phyloP scores from a whole-genome alignment of 2,888 invertebrate species.

The Diplazon laetatorius region DNA sequence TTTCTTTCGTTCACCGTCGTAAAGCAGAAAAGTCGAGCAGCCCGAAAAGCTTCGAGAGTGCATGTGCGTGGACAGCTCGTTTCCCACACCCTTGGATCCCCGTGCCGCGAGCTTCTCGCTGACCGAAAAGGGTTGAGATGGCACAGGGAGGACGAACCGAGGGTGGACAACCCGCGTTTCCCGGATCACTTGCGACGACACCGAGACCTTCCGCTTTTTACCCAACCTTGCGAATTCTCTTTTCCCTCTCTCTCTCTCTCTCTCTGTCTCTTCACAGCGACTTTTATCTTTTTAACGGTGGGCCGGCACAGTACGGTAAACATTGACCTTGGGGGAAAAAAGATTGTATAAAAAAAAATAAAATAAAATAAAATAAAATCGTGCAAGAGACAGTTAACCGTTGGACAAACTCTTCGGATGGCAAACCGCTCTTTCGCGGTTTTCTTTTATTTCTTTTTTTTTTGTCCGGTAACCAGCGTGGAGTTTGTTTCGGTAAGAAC shows the following conservation, averaged over 20 bases:
- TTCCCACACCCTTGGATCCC: constrained; percentile 9
- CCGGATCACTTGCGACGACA: constrained; percentile 75
- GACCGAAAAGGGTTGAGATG: constrained; percentile 41
- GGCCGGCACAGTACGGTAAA: constrained; percentile 26
- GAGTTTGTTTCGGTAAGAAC: constrained; percentile 80
- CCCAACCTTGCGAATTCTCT: constrained; percentile 79
- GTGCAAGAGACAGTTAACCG: constrained; percentile 42
- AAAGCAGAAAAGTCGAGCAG: constrained; percentile 37
- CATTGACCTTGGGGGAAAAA: constrained; percentile 12
- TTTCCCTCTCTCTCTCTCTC: too few relatives aligned
- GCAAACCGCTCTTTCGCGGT: constrained; percentile 71
- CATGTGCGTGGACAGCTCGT: constrained; percentile 22
- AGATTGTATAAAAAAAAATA: constrained; percentile 18
- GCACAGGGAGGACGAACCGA: constrained; percentile 63
- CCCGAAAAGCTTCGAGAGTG: constrained; percentile 37
- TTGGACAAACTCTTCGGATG: constrained; percentile 74
- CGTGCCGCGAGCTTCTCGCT: constrained; percentile 17
- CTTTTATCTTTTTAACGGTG: constrained; percentile 25
- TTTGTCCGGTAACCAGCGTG: constrained; percentile 65
- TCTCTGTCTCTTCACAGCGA: constrained; percentile 52
- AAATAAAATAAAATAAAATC: constrained; percentile 17
- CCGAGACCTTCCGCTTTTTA: constrained; percentile 76
- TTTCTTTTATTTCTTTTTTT: too few relatives aligned
- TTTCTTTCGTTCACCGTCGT: constrained; percentile 25
- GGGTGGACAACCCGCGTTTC: constrained; percentile 53